phyloP scores from a whole-genome alignment of 1,140 invertebrate genomes.

The Sitobion miscanthi region DNA sequence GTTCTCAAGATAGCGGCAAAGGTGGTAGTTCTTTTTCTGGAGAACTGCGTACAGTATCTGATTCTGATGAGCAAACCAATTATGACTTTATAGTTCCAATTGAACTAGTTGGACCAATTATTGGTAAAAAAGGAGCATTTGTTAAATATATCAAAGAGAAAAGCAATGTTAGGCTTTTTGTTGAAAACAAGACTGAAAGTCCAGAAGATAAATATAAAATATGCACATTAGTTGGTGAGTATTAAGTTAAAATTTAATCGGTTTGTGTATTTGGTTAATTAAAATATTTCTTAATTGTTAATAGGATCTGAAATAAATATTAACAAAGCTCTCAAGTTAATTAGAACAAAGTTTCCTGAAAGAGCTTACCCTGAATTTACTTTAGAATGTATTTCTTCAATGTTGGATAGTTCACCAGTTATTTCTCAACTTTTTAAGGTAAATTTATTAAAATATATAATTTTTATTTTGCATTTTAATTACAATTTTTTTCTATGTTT shows the following conservation, averaged over 20 bases:
- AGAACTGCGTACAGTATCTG: slow-evolving; percentile 25
- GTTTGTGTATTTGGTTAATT: not conserved
- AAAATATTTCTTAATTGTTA: slow-evolving; percentile 59
- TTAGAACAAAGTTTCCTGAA: slow-evolving; percentile 81
- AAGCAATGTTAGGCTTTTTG: slow-evolving; percentile 75
- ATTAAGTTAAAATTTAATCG: not conserved
- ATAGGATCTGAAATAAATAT: slow-evolving; percentile 76
- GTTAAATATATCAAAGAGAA: slow-evolving; percentile 81
- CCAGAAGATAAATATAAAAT: slow-evolving; percentile 76
- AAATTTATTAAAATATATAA: not conserved
- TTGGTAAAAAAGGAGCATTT: slow-evolving; percentile 83
- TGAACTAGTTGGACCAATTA: slow-evolving; percentile 81
- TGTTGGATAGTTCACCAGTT: slow-evolving; percentile 15
- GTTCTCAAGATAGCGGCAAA: slow-evolving; percentile 51
- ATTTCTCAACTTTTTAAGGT: slow-evolving; percentile 52
- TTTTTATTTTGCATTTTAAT: not conserved
- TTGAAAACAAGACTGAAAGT: slow-evolving; percentile 76
- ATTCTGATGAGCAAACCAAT: slow-evolving; percentile 30
- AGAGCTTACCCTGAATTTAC: slow-evolving; percentile 80
- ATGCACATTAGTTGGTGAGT: slow-evolving; percentile 80
- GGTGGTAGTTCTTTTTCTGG: slow-evolving; percentile 47
- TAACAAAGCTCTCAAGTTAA: slow-evolving; percentile 79
- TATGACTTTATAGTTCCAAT: slow-evolving; percentile 77
- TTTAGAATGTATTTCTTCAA: slow-evolving; percentile 74
- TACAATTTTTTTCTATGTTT: slow-evolving; percentile 28